Evolutionary conservation across 2,888 invertebrate genomes (phyloP), one percentile per base, ranked within the genome.

Genomic region (Plebejus argus): DNA sequence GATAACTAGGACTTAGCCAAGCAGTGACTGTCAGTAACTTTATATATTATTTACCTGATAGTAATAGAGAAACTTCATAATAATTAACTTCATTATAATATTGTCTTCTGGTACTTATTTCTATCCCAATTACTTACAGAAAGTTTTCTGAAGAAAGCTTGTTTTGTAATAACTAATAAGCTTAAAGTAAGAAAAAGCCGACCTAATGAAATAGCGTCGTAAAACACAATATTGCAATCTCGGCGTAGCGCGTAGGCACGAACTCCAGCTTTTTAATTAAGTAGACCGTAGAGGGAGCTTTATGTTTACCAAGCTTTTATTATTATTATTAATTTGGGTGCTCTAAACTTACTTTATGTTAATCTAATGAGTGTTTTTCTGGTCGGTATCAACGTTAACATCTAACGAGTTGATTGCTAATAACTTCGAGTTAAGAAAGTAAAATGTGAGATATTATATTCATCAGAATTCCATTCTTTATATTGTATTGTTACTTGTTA

Each of bases 251-350:
- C 6, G 15, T 28, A 28, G 66, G 66, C 66, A 33, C 28, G 33
- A 66, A 66, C 66, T 66, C 66, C 66, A 66, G 66, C 66, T 66
- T 66, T 66, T 66, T 66, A 66, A 66, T 66, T 66, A 66, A 66
- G 66, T 66, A 66, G 28, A 33, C 66, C 15, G 53, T 53, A 53
- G 53, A 53, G 28, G 28, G 66, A 66, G 66, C 20, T 66, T 66
- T 66, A 61, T 23, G 66, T 66, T 66, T 66, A 66, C 66, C 66
- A 28, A 66, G 66, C 28, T 66, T 33, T 66, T 66, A 66, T 66
- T 66, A 66, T 66, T 66, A 66, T 66, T 66, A 66, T 66, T 66
- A 66, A 66, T 66, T 66, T 66, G 12, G 66, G 33, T 33, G 28
- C 66, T 33, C 33, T 15, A 66, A 66, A 66, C 66, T 66, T 66